A percentile compares a stretch with the other conserved stretches of the same genome.
phyloP scores from a whole-genome alignment of 2,797 vertebrate genomes.

The Pagetopsis macropterus region DNA sequence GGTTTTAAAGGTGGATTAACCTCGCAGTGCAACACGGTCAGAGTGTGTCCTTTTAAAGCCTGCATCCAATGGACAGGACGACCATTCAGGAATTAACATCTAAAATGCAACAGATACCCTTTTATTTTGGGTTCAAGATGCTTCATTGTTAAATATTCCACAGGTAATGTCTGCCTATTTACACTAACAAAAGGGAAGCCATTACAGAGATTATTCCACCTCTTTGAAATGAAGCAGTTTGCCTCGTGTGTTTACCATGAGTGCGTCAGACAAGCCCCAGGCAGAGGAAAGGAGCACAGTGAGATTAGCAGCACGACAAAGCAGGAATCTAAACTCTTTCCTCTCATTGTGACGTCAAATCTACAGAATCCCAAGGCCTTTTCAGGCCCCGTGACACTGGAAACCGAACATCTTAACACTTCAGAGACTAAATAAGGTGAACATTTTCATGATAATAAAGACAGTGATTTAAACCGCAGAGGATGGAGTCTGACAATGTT shows the following conservation, averaged over 20 bases:
- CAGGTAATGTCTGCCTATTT: neutral
- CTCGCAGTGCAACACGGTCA: slow-evolving; percentile 51
- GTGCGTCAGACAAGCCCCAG: slow-evolving; percentile 40
- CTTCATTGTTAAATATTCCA: slow-evolving; percentile 3
- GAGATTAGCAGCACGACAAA: slow-evolving; percentile 54
- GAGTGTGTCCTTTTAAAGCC: slow-evolving; percentile 42
- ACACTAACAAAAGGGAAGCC: neutral
- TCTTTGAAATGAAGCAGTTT: slow-evolving; percentile 26
- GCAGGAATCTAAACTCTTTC: slow-evolving; percentile 18
- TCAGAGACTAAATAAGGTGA: slow-evolving; percentile 13
- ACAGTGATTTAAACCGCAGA: neutral
- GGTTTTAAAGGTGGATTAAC: slow-evolving; percentile 69
- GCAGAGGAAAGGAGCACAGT: slow-evolving; percentile 21
- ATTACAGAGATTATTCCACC: slow-evolving; percentile 4
- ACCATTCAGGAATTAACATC: slow-evolving; percentile 42
- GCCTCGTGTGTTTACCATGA: slow-evolving; percentile 42
- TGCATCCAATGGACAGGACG: slow-evolving; percentile 12
- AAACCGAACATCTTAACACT: slow-evolving; percentile 1
- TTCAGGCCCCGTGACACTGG: neutral
- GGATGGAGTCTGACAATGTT: no score
- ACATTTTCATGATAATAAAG: slow-evolving; percentile 3
- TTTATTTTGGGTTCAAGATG: slow-evolving; percentile 6
- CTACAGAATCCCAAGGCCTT: neutral
- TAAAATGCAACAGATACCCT: neutral
- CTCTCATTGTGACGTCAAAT: slow-evolving; percentile 27